Evolutionary conservation across 2,113 vertebrate species (phyloP), one percentile per base, ranked within the genome.

Genomic region (Antechinus flavipes): DNA sequence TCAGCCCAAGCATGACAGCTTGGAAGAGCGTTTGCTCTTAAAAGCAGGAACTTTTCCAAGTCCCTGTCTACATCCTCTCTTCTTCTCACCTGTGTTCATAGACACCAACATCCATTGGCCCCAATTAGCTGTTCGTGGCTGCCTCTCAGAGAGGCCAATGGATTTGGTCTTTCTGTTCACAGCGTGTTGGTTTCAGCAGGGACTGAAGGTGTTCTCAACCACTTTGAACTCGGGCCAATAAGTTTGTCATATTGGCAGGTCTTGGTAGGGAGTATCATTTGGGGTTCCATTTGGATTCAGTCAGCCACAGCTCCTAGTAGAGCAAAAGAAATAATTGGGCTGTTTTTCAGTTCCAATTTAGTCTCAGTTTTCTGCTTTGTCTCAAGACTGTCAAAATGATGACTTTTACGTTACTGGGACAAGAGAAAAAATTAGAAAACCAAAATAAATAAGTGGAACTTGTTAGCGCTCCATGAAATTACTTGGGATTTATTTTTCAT

Each of bases 11-110:
- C 35, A 84, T 84, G 68, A 42, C n/a, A 84, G 68, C 68, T 84
- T 42, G 2, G 16, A 84, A 84, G 68, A 84, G 68, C 35, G 42
- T 42, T 42, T 84, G 19, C 68, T 84, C 68, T 84, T 84, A 42
- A 84, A 84, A 84, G 68, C 68, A 84, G 68, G 68, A 84, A 84
- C n/a, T 84, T 84, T 84, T 84, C 68, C 68, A 84, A 84, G n/a
- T 84, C n/a, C 35, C 68, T 84, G n/a, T 84, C 68, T 84, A 22
- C n/a, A 23, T 84, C 7, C 68, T 84, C 68, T 84, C 68, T 42
- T 84, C n/a, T 76, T 16, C 61, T 84, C n/a, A 42, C 68, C 68
- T 84, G 68, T 42, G n/a, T 8, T 42, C 68, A 42, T 84, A 23
- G 35, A 84, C 68, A 84, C 35, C 68, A n/a, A 76, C 19, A 84